Conservation (phyloP, 2,113 vertebrate species). For the Ophiodon elongatus region DNA sequence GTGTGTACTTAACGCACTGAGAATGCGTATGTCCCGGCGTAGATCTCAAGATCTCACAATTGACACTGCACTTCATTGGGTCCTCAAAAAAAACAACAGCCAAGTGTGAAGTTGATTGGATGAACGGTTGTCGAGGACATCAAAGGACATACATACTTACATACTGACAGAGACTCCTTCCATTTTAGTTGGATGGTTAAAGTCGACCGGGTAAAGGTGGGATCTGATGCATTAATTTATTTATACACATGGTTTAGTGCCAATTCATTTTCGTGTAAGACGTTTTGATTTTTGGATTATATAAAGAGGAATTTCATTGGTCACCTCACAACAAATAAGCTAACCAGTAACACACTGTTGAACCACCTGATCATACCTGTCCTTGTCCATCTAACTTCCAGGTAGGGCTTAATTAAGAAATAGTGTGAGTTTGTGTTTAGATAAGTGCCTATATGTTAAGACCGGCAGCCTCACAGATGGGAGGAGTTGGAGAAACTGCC, state of each 20-base stretch:
- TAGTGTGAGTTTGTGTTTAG: slow-evolving; percentile 10
- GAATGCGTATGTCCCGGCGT: neutral
- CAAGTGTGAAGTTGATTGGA: neutral
- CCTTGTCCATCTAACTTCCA: neutral
- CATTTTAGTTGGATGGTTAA: neutral
- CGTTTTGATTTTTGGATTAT: slow-evolving; percentile 15
- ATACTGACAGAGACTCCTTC: neutral
- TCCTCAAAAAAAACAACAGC: neutral
- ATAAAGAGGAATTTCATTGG: neutral
- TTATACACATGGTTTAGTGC: slow-evolving; percentile 15
- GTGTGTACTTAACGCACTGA: neutral
- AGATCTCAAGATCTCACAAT: neutral
- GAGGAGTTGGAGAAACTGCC: neutral
- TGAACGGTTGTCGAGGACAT: neutral
- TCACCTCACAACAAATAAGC: neutral
- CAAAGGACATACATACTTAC: neutral
- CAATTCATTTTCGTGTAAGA: neutral
- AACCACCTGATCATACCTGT: neutral
- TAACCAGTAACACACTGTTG: slow-evolving; percentile 2
- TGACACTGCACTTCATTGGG: neutral
- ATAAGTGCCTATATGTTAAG: slow-evolving; percentile 35
- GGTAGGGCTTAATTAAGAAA: neutral
- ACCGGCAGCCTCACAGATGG: slow-evolving; percentile 20
- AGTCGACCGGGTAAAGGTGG: neutral
- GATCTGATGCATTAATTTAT: slow-evolving; percentile 22